phyloP scores from a whole-genome alignment of 23 tunicate genomes.

The Aplidium turbinatum region DNA sequence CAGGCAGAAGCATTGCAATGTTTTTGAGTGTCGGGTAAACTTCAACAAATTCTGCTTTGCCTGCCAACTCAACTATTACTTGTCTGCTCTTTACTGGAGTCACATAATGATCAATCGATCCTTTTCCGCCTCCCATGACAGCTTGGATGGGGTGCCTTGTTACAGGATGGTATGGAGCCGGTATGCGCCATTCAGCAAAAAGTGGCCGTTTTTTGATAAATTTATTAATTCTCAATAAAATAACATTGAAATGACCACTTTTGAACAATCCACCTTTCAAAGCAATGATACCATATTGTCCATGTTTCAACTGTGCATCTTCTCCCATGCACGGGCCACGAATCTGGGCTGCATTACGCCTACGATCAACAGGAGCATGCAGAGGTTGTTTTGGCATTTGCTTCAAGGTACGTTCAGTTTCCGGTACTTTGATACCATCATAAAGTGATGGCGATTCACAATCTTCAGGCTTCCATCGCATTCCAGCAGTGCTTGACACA shows the following conservation, averaged over 20 bases:
- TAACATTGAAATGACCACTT: conserved; percentile 50
- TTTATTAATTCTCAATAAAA: conserved; percentile 41
- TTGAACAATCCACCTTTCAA: conserved; percentile 78
- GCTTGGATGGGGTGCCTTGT: conserved; percentile 90
- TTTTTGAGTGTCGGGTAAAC: conserved; percentile 49
- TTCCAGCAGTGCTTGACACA: too few species aligned
- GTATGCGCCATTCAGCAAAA: conserved; percentile 71
- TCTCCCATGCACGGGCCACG: conserved; percentile 77
- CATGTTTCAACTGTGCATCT: conserved; percentile 52
- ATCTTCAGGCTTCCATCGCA: conserved; percentile 56
- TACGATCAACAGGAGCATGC: conserved; percentile 41
- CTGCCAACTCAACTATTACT: conserved; percentile 82
- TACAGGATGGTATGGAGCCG: conserved; percentile 75
- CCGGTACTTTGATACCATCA: conserved; percentile 38
- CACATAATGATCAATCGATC: conserved; percentile 83
- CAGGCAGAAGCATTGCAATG: conserved; percentile 53
- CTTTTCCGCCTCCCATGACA: conserved; percentile 98
- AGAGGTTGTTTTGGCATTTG: conserved; percentile 58
- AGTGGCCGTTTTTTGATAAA: conserved; percentile 45
- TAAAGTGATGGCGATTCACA: conserved; percentile 46
- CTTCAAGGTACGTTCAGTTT: conserved; percentile 4
- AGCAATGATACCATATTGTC: conserved; percentile 77
- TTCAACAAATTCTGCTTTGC: conserved; percentile 61
- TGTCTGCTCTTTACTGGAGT: conserved; percentile 86
- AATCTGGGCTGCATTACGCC: conserved; percentile 37